Evolutionary conservation across 2,797 vertebrate species (phyloP).

Genomic region (Alosa sapidissima): DNA sequence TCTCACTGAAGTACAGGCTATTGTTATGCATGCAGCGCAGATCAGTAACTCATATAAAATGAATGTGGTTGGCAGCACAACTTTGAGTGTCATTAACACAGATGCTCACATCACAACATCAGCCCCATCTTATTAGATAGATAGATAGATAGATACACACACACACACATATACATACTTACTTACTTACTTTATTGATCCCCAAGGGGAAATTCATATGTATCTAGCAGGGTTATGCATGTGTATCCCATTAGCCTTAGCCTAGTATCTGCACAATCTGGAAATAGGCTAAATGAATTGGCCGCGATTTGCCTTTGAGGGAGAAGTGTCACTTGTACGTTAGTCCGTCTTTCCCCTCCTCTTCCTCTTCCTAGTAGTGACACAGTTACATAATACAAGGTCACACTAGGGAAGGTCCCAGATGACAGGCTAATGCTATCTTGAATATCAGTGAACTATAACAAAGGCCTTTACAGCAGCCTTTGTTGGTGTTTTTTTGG

Average conservation of each 20-base stretch:
- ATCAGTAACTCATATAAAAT: background rate
- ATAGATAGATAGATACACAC: too few relatives aligned
- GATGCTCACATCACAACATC: background rate
- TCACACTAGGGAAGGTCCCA: background rate
- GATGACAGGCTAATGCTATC: background rate
- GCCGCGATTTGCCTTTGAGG: background rate
- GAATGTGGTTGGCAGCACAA: background rate
- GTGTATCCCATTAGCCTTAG: background rate
- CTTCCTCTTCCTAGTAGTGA: background rate
- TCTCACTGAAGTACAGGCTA: background rate
- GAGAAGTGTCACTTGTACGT: background rate
- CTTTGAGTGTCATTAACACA: background rate
- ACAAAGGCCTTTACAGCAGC: background rate
- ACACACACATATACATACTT: too few relatives aligned
- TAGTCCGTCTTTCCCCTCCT: background rate
- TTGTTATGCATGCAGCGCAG: background rate
- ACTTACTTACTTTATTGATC: too few relatives aligned
- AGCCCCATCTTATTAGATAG: background rate
- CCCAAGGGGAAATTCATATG: too few relatives aligned
- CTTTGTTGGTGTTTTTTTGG: background rate
- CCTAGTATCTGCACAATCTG: background rate
- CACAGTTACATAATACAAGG: background rate
- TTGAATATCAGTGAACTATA: background rate
- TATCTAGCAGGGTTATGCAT: background rate
- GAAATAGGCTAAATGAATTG: background rate